These are phyloP conservation scores for Miniopterus natalensis DNA, from an alignment of 2,113 vertebrate species.

Conservation along the genomic window DNA sequence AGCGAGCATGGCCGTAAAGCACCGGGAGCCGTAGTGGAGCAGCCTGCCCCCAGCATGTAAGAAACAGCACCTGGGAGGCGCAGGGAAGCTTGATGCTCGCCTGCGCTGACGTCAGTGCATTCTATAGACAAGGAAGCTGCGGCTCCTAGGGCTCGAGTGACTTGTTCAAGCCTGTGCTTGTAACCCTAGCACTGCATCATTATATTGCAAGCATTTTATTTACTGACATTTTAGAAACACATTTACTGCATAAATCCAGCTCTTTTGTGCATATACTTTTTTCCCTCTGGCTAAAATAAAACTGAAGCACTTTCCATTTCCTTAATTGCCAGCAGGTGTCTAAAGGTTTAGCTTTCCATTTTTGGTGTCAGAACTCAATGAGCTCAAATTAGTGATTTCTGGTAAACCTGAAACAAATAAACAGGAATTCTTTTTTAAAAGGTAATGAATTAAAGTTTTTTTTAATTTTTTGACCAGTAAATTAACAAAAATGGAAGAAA, in stretches of 20 bases:
- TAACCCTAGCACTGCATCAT: not conserved
- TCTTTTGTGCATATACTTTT: not conserved
- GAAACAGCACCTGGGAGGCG: not conserved
- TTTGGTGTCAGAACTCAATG: constrained; percentile 10
- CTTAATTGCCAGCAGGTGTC: constrained; percentile 38
- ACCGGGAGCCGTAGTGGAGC: not conserved
- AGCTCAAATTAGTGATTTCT: constrained; percentile 39
- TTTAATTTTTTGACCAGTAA: not conserved
- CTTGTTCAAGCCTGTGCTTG: not conserved
- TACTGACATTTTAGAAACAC: constrained; percentile 6
- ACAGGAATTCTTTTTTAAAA: not conserved
- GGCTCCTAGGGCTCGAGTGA: not conserved
- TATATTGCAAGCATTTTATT: not conserved
- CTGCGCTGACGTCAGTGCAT: not conserved
- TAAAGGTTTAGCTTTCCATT: constrained; percentile 23
- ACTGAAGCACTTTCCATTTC: constrained; percentile 44
- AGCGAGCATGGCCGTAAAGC: not conserved
- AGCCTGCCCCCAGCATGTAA: no score
- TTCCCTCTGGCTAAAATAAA: constrained; percentile 36
- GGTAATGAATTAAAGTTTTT: not conserved
- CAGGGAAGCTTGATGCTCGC: not conserved
- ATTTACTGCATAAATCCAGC: not conserved
- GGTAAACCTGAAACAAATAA: constrained; percentile 16
- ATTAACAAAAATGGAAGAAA: not conserved
- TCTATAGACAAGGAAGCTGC: not conserved